Base-by-base conservation (phyloP, 2,113 vertebrate genomes). In the Microtus richardsoni region DNA sequence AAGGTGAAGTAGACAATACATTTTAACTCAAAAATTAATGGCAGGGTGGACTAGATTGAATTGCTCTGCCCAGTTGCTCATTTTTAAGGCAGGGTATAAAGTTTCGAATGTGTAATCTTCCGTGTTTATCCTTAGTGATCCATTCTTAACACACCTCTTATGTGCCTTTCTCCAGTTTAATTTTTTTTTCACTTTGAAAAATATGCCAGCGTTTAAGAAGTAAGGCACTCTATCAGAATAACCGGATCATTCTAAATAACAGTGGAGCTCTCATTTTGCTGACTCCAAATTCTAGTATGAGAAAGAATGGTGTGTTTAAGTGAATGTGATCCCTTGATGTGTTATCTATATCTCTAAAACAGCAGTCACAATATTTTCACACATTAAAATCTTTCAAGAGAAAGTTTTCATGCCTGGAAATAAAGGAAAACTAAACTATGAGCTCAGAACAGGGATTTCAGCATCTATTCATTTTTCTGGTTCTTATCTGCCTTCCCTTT, bases 1-100 rank as follows among this genome's bases (percentile, higher is more conserved):
- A 91, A 94, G 85, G 33, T 47, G 90, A 92, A 44, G 64, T 30
- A 75, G 58, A 92, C 36, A 92, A 75, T 70, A 70, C 73, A 75
- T 82, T 89, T 80, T 62, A 87, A 91, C 89, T 91, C 54, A 92
- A 95, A 96, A 95, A 88, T 89, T 91, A 91, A 94, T 92, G 90
- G 70, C 3, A 49, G 75, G 4, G 60, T 14, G 74, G 83, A 24
- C 49, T 70, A 30, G 71, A 75, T 5, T 47, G 39, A 90, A 94
- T 49, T 5, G 2, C 66, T 73, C 89, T 85, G 90, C 41, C 71
- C 47, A 91, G 62, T 19, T 47, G 89, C 64, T 91, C 95, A 85
- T 75, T 79, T 86, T 87, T 79, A 89, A 94, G 78, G 91, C 64
- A 87, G 19, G 12, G 36, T 52, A 14, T 39, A 73, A 93, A 95